A percentile compares a stretch with the other conserved stretches of the same genome.
These are phyloP conservation scores for Ceratotherium simum DNA, from an alignment of 2,113 vertebrate genomes.

Conservation along the genomic window DNA sequence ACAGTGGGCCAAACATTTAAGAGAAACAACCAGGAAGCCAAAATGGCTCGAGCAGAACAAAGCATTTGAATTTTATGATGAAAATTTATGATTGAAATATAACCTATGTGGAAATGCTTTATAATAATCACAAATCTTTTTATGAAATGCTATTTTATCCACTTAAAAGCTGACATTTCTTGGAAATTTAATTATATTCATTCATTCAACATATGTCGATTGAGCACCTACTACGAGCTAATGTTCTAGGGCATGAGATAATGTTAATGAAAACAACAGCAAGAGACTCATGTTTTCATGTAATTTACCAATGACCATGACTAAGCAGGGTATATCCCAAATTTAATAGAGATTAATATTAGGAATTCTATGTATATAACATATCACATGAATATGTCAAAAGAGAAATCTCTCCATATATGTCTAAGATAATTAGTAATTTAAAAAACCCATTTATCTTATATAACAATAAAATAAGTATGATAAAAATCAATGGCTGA, in stretches of 20 bases:
- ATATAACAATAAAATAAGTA: neutral
- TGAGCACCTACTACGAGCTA: neutral
- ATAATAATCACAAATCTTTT: neutral
- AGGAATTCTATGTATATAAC: neutral
- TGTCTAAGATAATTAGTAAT: neutral
- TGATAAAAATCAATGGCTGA: neutral
- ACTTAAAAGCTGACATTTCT: neutral
- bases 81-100: neutral
- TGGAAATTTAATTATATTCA: neutral
- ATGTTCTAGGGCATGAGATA: neutral
- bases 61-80: neutral
- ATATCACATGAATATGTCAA: neutral
- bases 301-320: neutral
- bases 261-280: neutral
- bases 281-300: neutral
- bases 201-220: neutral
- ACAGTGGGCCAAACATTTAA: too few species aligned
- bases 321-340: too few species aligned
- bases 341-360: neutral
- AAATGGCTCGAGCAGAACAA: neutral
- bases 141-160: neutral
- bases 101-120: neutral
- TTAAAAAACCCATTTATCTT: neutral
- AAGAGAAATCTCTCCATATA: neutral
- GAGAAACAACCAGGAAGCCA: neutral